Evolutionary conservation across 2,888 invertebrate genomes (phyloP).

Genomic region (Pristionchus arcanus): DNA sequence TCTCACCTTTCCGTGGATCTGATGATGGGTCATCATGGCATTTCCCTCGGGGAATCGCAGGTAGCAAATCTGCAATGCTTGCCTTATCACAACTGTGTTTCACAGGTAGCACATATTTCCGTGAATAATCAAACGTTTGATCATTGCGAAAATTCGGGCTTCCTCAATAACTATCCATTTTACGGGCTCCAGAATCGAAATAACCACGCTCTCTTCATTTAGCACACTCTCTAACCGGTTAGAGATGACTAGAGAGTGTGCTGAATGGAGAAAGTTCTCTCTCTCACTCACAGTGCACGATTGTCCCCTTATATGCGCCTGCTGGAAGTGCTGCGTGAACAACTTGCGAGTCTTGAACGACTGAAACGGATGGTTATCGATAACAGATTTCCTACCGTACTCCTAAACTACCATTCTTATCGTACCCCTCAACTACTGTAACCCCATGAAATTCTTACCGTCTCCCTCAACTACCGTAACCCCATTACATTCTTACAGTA

Average conservation of each 20-base stretch:
- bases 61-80: conserved; percentile 19
- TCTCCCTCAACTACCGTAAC: too few species aligned
- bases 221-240: not conserved
- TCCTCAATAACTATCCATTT: not conserved
- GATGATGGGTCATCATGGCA: not conserved
- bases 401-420: not conserved
- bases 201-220: not conserved
- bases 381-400: too few species aligned
- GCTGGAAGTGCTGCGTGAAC: conserved; percentile 17
- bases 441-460: too few species aligned
- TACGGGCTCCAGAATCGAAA: not conserved
- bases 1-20: not conserved
- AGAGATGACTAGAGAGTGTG: not conserved
- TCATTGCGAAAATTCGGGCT: too few species aligned
- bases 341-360: not conserved
- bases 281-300: not conserved
- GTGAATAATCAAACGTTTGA: not conserved
- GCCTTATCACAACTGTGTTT: not conserved
- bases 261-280: not conserved
- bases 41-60: not conserved
- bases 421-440: too few species aligned
- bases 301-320: not conserved
- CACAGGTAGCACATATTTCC: not conserved
- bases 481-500: not conserved
- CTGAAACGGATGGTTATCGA: not conserved